Percentiles rank a stretch among this genome's conserved stretches.
These are phyloP conservation scores for Drosophila kikkawai DNA, from an alignment of 1,140 invertebrate genomes.

Conservation along the genomic window DNA sequence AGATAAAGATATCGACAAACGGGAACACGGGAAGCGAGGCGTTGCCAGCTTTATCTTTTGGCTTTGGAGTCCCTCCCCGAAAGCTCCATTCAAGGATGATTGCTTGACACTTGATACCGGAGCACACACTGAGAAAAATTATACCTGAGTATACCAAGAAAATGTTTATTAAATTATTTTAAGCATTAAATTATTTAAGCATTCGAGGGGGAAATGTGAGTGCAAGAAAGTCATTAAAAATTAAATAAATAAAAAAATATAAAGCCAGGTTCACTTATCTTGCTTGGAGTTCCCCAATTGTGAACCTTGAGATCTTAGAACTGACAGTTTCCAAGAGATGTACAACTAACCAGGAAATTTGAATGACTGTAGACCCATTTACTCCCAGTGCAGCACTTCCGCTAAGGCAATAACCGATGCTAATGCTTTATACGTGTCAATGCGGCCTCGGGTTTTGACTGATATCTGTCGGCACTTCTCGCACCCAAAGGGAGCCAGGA, in stretches of 20 bases:
- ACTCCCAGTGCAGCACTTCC: conserved; percentile 28
- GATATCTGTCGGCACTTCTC: conserved; percentile 49
- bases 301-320: too few species aligned
- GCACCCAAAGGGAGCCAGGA: neutral
- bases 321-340: too few species aligned
- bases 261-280: too few species aligned
- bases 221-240: too few species aligned
- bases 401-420: conserved; percentile 71
- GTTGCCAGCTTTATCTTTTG: conserved; percentile 23
- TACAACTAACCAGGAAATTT: too few species aligned
- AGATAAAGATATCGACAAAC: conserved; percentile 22
- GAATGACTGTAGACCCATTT: neutral
- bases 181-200: too few species aligned
- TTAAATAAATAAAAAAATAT: too few species aligned
- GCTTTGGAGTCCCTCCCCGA: neutral
- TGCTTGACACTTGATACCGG: conserved; percentile 16
- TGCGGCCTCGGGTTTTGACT: conserved; percentile 67
- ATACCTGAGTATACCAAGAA: neutral
- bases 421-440: conserved; percentile 78
- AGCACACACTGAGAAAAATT: conserved; percentile 1
- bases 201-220: too few species aligned
- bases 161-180: too few species aligned
- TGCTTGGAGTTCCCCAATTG: too few species aligned
- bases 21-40: conserved; percentile 20
- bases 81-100: conserved; percentile 19